Conservation (phyloP, 2,888 invertebrate genomes). For the Apoderus coryli region DNA sequence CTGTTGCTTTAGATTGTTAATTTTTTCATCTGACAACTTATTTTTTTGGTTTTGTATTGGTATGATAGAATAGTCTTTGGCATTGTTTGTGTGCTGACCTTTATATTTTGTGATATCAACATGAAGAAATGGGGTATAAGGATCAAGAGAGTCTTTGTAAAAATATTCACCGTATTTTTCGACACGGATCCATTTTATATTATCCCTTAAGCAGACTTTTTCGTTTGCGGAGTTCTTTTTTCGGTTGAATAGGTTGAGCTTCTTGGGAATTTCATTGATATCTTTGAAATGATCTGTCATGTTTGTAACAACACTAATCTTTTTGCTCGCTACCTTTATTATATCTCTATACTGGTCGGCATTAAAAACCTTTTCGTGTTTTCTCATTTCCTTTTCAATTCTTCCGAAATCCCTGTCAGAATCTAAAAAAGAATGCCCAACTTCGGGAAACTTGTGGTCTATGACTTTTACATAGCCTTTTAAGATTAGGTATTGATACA, state of each 20-base stretch:
- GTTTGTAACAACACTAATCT: conserved; percentile 2
- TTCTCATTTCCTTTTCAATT: conserved; percentile 3
- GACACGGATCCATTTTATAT: conserved; percentile 4
- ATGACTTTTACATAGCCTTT: conserved; percentile 6
- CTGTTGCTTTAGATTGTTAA: conserved; percentile 3
- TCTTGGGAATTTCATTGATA: conserved; percentile 1
- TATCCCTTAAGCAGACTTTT: conserved; percentile 5
- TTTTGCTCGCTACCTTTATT: conserved; percentile 5
- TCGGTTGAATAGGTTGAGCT: conserved; percentile 1
- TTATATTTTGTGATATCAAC: conserved; percentile 3
- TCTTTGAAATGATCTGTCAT: conserved; percentile 2
- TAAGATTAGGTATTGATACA: conserved; percentile 9
- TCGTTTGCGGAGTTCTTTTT: conserved; percentile 4
- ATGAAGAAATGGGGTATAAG: conserved; percentile 4
- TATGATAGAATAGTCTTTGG: conserved; percentile 3
- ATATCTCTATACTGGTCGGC: conserved; percentile 4
- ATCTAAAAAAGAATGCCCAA: conserved; percentile 9
- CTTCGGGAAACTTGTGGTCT: conserved; percentile 13
- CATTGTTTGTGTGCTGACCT: conserved; percentile 2
- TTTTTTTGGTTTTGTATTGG: conserved; percentile 2
- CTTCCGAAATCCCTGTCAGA: conserved; percentile 2
- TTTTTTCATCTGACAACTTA: conserved; percentile 3
- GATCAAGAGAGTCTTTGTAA: conserved; percentile 6
- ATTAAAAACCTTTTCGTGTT: conserved; percentile 2
- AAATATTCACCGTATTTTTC: conserved; percentile 3